Evolutionary conservation across 2,113 vertebrate species (phyloP), one percentile per base, ranked within the genome.

Genomic region (Rhea pennata): DNA sequence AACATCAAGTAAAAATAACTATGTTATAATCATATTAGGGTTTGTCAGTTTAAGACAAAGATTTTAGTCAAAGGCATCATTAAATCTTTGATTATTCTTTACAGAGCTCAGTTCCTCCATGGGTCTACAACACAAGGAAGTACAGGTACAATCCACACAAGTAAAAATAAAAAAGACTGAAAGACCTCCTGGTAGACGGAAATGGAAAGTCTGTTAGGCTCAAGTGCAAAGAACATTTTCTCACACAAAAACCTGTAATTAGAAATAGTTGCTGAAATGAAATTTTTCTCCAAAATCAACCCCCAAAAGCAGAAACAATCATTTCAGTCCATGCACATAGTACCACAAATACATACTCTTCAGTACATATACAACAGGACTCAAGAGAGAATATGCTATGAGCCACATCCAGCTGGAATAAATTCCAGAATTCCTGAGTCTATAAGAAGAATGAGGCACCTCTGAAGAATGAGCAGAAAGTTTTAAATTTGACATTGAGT

Each of bases 21-120:
- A 50, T 39, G 88, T 85, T 94, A 96, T 95, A 98, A 97, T 97
- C 87, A 29, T 73, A 97, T 97, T 95, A 97, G 87, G 29, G 74
- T 96, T 96, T 96, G 95, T 92, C 96, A 86, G 92, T 96, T 96
- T 94, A 92, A 97, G 90, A 92, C 87, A 95, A 96, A 97, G 95
- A 96, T 94, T 89, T 95, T 94, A 93, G 93, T 88, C 88, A 87
- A 97, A 94, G 95, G 27, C 33, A 80, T 96, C 96, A 87, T 91
- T 93, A 89, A 95, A 92, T 75, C 95, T 96, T 91, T 90, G 88
- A 83, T 96, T 73, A 92, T 39, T 69, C 75, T 93, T 92, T 93
- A 95, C 67, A 85, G 44, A 87, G 62, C 58, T 96, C 48, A 89
- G 81, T 15, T 91, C 65, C 78, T 92, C 78, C 3, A 0, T 9